Base-by-base conservation (phyloP, 1,140 invertebrate genomes). In the Oedothorax gibbosus region DNA sequence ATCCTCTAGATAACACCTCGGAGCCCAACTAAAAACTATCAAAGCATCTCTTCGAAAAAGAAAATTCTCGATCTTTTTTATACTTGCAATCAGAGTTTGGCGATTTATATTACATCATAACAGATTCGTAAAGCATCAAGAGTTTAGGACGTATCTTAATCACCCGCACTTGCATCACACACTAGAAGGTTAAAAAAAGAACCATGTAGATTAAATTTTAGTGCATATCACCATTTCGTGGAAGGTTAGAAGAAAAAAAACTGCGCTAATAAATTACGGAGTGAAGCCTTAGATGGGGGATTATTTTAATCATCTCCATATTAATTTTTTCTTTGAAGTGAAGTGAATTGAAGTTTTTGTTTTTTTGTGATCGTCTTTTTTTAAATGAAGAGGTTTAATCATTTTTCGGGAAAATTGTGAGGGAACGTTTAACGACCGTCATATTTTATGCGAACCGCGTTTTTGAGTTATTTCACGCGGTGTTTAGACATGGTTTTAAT, bases 251-350 rank as follows among this genome's bases (percentile, higher is more conserved):
- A 69, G 12, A 2, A 60, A 69, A 80, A 80, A 80, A 80, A 69
- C 51, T n/a, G 8, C 78, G 15, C 51, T 54, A 54, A 80, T 80
- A 80, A 80, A 80, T 80, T 80, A 71, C 53, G 21, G 20, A 71
- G 50, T 14, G 51, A 51, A 57, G 21, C 5, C 15, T 12, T 35
- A 35, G 18, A 35, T 56, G 20, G 66, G 65, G 51, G 78, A 80
- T 80, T 80, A 80, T 57, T 80, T 69, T 80, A 80, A 80, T 80
- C 78, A 80, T 80, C 78, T 68, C 20, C 78, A 69, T 71, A 80
- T 80, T 69, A 80, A 69, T 80, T 71, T 80, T 80, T 80, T 80
- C 35, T 15, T 14, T 50, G 14, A 75, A 56, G 7, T 20, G 50
- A 51, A 51, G 60, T 51, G 60, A 64, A 77, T 21, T 69, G 49